Base-by-base conservation (phyloP, 2,113 vertebrate genomes). In the Sylvia atricapilla region DNA sequence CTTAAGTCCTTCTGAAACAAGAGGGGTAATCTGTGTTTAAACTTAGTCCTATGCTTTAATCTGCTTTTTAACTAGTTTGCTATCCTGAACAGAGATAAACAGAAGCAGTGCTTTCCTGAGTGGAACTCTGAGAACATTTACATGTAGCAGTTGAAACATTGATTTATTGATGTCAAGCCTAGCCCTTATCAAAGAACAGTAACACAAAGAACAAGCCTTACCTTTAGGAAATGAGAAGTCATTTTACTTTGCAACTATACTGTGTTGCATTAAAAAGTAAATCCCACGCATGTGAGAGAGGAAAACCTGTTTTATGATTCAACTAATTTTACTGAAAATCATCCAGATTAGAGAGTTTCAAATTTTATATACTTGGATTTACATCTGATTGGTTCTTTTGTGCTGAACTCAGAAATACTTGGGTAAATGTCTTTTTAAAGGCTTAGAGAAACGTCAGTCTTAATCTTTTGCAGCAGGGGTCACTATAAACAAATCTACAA, bases 401-500 rank as follows among this genome's bases (percentile, higher is more conserved):
- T 90, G 72, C 44, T 72, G 47, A 92, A 77, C 44, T 53, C 69
- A 56, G 47, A 92, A 95, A 90, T 73, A 89, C 92, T 41, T 68
- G 58, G 64, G 58, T 89, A 92, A 81, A 85, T 33, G 46, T 56
- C 52, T 91, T 68, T 96, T 58, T 58, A 78, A 70, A 90, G 56
- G 28, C 72, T 92, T 87, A 95, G n/a, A 89, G 73, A 92, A 88
- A 95, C 0, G 3, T 93, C 88, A 84, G 23, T 64, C 88, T 91
- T 91, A 94, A 87, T 93, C 76, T 87, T 84, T 89, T 92, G 88
- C 93, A 95, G 93, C 85, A 95, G 94, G 77, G 95, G 90, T 96
- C 92, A 95, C 80, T 96, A 88, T 73, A 92, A 97, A 96, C 76
- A 94, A 93, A 95, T 58, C 44, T 92, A 58, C 70, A 84, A 92